Evolutionary conservation across 2,888 invertebrate genomes (phyloP), one percentile per base, ranked within the genome.

Genomic region (Marasmarcha lunaedactyla): DNA sequence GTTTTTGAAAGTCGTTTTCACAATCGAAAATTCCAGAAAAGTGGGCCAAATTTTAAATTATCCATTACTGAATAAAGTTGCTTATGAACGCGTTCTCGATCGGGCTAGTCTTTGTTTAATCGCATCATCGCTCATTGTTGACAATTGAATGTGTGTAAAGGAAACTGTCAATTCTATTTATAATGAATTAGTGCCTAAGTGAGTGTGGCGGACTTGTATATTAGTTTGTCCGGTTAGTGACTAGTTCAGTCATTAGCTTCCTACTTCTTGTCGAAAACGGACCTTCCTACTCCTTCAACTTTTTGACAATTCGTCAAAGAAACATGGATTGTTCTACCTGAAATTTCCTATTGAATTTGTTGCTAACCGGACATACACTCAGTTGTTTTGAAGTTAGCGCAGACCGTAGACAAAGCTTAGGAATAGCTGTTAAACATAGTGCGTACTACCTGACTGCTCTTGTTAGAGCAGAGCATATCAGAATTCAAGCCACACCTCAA

Each of bases 121-220:
- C 50, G 60, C 60, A 62, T 57, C 59, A 61, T 66, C 71, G 68
- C 67, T 71, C 70, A 71, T 78, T 73, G 73, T 78, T 78, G 72
- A 77, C 77, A 76, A 71, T 74, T 77, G 64, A 68, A 73, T 73
- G 71, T 73, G 64, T 81, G 70, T 79, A 74, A 78, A 71, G 63
- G 66, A 78, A n/a, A 72, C 81, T 78, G 83, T 83, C 83, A 83
- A 83, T 83, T 83, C 79, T 83, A 79, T 77, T 79, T 78, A 71
- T 83, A 83, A 81, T 76, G 68, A 79, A 69, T 71, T 83, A 83
- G 83, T 83, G 79, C 83, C 83, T 83, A 83, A 79, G 83, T 73
- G 62, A 70, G 71, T 69, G 73, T 30, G 30, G 30, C 30, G 30
- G 30, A n/a, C 30, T 30, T 30, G 30, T 30, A 30, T 7, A 30